Percentiles rank a stretch among this genome's conserved stretches.
These are phyloP conservation scores for Drosophila helvetica DNA, from an alignment of 2,888 invertebrate genomes.

Conservation along the genomic window DNA sequence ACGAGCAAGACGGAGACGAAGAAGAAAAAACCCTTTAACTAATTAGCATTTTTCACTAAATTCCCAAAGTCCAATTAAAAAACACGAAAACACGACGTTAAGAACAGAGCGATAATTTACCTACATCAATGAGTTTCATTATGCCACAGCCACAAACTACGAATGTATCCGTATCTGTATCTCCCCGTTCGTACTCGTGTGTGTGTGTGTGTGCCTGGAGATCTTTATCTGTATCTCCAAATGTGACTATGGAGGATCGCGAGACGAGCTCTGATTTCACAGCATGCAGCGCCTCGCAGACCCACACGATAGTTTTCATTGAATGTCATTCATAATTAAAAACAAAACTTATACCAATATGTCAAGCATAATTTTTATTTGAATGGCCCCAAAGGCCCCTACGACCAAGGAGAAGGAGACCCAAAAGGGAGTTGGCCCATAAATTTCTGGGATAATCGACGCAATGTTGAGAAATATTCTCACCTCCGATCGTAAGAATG, in stretches of 20 bases:
- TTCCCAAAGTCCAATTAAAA: conserved; percentile 83
- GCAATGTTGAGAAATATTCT: conserved; percentile 80
- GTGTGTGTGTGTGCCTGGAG: conserved; percentile 41
- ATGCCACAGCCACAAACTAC: conserved; percentile 55
- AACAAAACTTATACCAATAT: conserved; percentile 80
- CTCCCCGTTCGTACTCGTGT: conserved; percentile 1
- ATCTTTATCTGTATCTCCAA: conserved; percentile 77
- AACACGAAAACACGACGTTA: conserved; percentile 81
- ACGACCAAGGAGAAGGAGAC: conserved; percentile 28
- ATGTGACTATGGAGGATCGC: conserved; percentile 58
- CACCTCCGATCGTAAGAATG: conserved; percentile 70
- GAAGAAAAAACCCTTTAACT: conserved; percentile 69
- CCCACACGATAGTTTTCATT: conserved; percentile 62
- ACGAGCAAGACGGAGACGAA: background rate
- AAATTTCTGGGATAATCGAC: conserved; percentile 82
- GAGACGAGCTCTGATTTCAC: conserved; percentile 75
- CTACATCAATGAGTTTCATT: conserved; percentile 83
- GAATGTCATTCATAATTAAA: conserved; percentile 79
- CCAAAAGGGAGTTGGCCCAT: conserved; percentile 52
- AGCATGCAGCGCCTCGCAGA: conserved; percentile 62
- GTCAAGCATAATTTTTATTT: conserved; percentile 81
- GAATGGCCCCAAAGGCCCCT: conserved; percentile 46
- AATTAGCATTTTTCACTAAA: conserved; percentile 83
- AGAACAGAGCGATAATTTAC: conserved; percentile 83
- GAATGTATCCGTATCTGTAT: conserved; percentile 12